Base-by-base conservation (phyloP, 2,888 invertebrate species). In the Apocheima hispidaria region DNA sequence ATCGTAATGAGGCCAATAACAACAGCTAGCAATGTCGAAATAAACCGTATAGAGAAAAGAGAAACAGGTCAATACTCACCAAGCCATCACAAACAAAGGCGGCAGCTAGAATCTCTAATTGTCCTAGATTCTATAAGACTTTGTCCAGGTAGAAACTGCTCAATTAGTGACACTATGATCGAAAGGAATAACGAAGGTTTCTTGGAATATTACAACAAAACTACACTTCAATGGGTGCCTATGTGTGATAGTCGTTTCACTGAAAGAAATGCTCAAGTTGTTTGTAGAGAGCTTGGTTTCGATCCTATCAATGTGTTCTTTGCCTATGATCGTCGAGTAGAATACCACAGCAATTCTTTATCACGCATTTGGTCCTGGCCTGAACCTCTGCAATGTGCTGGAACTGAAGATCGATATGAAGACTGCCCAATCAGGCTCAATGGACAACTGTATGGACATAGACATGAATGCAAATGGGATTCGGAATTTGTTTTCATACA, bases 221-320 rank as follows among this genome's bases (percentile, higher is more conserved):
- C 99, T 1, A 98, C 99, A 0, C 93, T 98, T 16, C 99, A 99
- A 79, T 99, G 99, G 98, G 97, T 99, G 33, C 98, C 99, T 0
- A 96, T 99, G 89, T 99, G 99, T 86, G 99, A 99, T 85, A 94
- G 94, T 43, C 94, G 98, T 61, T 99, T 99, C 83, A 99, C 99
- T 0, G 98, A 99, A 83, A 94, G 99, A 74, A 99, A 99, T 82
- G 99, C 98, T 4, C 97, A 98, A 93, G 99, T 99, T 0, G 98
- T 99, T 0, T 99, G 99, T 79, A 94, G 98, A 20, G 98, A 99
- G 83, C 88, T 99, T 43, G 98, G 98, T 7, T 96, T 96, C 77
- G 97, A 98, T 83, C 95, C 97, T 0, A 94, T 98, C 26, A 98
- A 98, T 82, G 96, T 97, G 0, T 97, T 96, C 81, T 97, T 99